Conservation (phyloP, 1,140 invertebrate species). For the Globodera ellingtonae region DNA sequence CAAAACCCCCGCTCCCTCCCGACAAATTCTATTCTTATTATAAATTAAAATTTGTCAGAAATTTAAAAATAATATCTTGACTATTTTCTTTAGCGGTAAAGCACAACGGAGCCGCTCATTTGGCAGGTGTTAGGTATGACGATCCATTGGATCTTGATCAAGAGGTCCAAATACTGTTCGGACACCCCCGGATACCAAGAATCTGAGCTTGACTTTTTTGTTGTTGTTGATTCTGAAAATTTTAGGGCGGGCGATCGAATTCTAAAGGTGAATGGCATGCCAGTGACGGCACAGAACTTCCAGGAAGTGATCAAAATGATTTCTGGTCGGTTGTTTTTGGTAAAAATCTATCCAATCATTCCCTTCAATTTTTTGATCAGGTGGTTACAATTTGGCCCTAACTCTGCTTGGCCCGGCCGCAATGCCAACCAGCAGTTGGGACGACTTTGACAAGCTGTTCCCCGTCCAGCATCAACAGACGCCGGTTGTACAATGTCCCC, state of each 20-base stretch:
- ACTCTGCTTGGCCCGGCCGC: conserved; percentile 67
- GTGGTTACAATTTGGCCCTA: conserved; percentile 66
- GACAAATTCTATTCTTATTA: too few relatives aligned
- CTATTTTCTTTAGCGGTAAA: conserved; percentile 20
- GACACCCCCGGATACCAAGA: too few relatives aligned
- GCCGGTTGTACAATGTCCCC: background rate
- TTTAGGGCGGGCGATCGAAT: conserved; percentile 90
- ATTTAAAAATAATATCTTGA: background rate
- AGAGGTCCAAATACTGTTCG: too few relatives aligned
- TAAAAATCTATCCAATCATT: background rate
- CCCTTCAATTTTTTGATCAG: conserved; percentile 12
- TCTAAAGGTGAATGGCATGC: conserved; percentile 88
- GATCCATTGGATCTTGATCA: too few relatives aligned
- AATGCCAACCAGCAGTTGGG: conserved; percentile 9
- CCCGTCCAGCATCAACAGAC: conserved; percentile 3
- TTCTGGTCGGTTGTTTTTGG: conserved; percentile 74
- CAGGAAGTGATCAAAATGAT: conserved; percentile 89
- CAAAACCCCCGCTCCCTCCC: too few relatives aligned
- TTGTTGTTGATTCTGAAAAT: background rate
- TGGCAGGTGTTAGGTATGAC: conserved; percentile 53
- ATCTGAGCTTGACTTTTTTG: background rate
- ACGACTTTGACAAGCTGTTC: conserved; percentile 19
- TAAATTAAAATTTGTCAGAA: background rate
- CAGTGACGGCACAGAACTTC: conserved; percentile 85
- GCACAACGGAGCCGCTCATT: conserved; percentile 34